Evolutionary conservation across 2,888 invertebrate species (phyloP), one percentile per base, ranked within the genome.

Genomic region (Polyommatus iphigenia): DNA sequence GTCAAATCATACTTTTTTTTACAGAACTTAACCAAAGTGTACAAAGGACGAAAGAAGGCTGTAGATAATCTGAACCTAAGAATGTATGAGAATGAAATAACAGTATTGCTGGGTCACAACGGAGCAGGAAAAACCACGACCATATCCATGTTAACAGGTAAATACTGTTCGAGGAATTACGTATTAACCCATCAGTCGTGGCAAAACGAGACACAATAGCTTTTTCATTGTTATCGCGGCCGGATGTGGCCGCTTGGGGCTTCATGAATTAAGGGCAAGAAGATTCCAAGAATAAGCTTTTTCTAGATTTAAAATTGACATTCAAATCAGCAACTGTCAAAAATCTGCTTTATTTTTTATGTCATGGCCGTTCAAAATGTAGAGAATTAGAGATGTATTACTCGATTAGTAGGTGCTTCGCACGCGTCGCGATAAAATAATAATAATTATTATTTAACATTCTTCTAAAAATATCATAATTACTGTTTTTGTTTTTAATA

Each of bases 41-140:
- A 95, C 85, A 93, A 91, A 76, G 94, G 95, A 7, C 95, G 94
- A 84, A 91, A 90, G 90, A 93, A 91, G 80, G 97, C 95, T 7
- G 97, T 97, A 0, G 95, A 96, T 82, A 95, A 96, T 81, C 91
- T 98, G 80, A 96, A 95, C 77, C 87, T 98, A 79, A 97, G 97
- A 86, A 96, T 99, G 96, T 98, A 97, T 87, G 96, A 97, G 87
- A 97, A 97, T 82, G 98, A 99, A 92, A 98, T 98, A 81, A 98
- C 98, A 3, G 98, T 97, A 79, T 86, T 94, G 81, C 84, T 94
- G 78, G 94, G 94, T 71, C 94, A 94, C 85, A 98, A 98, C 85
- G 98, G 99, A 8, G 98, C 98, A 72, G 98, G 98, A 18, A 99
- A 99, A 94, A 98, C 98, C 0, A 98, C 99, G 0, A 98, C 98